Conservation (phyloP, 2,113 vertebrate species). For the Columbina picui region DNA sequence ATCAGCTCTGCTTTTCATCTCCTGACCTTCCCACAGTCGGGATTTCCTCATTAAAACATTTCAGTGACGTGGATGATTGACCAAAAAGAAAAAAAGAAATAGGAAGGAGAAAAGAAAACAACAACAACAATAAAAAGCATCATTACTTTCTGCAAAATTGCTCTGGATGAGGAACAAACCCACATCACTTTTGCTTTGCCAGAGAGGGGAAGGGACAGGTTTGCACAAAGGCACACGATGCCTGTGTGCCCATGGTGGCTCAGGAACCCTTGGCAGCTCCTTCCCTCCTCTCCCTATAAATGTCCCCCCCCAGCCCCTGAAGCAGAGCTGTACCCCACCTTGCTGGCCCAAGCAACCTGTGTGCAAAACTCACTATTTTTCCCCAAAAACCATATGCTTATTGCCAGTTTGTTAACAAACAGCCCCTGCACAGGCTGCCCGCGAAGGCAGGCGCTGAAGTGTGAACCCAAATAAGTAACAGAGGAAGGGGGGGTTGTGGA, state of each 20-base stretch:
- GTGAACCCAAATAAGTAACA: conserved; percentile 75
- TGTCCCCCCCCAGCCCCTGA: conserved; percentile 30
- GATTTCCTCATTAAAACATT: conserved; percentile 67
- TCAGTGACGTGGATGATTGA: conserved; percentile 13
- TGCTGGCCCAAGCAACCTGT: conserved; percentile 44
- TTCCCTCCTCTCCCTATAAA: conserved; percentile 46
- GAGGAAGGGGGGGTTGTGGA: background rate
- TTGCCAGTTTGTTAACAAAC: conserved; percentile 79
- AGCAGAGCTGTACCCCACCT: conserved; percentile 57
- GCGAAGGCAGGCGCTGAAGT: conserved; percentile 55
- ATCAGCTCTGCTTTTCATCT: conserved; percentile 56
- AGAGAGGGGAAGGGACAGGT: background rate
- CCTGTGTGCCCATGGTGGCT: background rate
- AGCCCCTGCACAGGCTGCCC: conserved; percentile 75
- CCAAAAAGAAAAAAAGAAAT: background rate
- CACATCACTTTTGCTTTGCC: background rate
- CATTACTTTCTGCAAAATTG: conserved; percentile 8
- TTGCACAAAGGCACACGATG: background rate
- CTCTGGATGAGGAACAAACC: background rate
- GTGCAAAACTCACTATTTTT: background rate
- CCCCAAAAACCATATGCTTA: conserved; percentile 54
- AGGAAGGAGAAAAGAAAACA: background rate
- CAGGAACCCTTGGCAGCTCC: conserved; percentile 31
- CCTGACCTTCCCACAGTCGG: conserved; percentile 10
- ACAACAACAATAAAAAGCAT: background rate